A percentile compares a stretch with the other conserved stretches of the same genome.
These are phyloP conservation scores for Taenaris catops DNA, from an alignment of 2,888 invertebrate genomes.

Conservation along the genomic window DNA sequence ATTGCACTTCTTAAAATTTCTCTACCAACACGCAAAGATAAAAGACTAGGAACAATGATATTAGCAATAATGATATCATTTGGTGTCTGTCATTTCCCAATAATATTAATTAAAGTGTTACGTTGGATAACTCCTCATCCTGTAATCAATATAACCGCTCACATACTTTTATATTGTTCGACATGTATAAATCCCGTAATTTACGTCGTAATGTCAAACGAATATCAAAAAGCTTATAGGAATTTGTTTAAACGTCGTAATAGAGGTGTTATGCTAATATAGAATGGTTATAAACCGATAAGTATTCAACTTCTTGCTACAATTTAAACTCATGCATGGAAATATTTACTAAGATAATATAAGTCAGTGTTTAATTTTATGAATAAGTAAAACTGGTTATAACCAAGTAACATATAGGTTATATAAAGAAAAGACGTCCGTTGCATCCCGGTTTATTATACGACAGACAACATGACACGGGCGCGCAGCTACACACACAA, in stretches of 20 bases:
- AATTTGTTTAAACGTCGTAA: slow-evolving; percentile 82
- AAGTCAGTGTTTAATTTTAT: no score
- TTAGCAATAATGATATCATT: slow-evolving; percentile 94
- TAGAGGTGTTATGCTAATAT: not conserved
- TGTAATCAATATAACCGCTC: slow-evolving; percentile 88
- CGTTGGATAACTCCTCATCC: slow-evolving; percentile 82
- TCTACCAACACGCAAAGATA: slow-evolving; percentile 87
- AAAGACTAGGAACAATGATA: slow-evolving; percentile 90
- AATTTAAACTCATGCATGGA: no score
- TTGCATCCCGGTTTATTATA: no score
- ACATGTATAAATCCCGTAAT: slow-evolving; percentile 95
- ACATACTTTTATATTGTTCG: slow-evolving; percentile 90
- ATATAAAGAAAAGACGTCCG: no score
- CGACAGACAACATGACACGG: no score
- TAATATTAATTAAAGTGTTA: slow-evolving; percentile 90
- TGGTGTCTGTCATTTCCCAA: slow-evolving; percentile 92
- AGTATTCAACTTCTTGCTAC: no score
- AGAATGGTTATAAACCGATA: not conserved
- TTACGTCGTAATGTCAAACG: slow-evolving; percentile 96
- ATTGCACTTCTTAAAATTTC: slow-evolving; percentile 70
- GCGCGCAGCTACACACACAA: no score
- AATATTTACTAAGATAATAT: no score
- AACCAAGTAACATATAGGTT: no score
- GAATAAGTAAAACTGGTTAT: no score
- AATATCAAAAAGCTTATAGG: slow-evolving; percentile 93